Evolutionary conservation across 2,888 invertebrate species (phyloP).

Genomic region (Enoplolaimus lenunculus): DNA sequence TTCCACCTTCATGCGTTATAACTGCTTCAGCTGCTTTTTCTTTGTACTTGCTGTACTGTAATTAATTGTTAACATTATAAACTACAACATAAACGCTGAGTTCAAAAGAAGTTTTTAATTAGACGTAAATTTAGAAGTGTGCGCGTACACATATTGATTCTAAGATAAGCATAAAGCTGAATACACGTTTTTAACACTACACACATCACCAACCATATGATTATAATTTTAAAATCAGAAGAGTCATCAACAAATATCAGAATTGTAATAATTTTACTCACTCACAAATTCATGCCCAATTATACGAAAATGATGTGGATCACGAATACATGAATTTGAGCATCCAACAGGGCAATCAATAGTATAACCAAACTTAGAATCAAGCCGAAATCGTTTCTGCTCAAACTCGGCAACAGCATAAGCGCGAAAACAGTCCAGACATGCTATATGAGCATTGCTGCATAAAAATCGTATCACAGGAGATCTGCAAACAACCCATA

Average conservation of each 20-base stretch:
- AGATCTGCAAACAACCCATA: neutral
- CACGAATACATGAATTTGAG: neutral
- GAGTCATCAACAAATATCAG: too few species aligned
- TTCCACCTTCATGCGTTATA: neutral
- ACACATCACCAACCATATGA: too few species aligned
- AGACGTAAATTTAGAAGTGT: too few species aligned
- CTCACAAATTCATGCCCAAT: neutral
- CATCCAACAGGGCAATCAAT: neutral
- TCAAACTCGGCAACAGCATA: neutral
- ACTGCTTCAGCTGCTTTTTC: neutral
- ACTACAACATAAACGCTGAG: too few species aligned
- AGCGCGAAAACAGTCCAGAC: neutral
- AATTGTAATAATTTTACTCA: too few species aligned
- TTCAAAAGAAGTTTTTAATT: too few species aligned
- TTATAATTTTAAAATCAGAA: too few species aligned
- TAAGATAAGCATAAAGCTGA: too few species aligned
- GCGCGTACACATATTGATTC: too few species aligned
- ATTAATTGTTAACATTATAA: too few species aligned
- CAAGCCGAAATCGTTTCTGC: neutral
- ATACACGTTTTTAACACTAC: too few species aligned
- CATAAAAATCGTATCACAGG: neutral
- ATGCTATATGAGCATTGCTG: neutral
- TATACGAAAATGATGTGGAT: neutral
- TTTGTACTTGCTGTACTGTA: neutral
- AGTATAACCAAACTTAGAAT: neutral